Base-by-base conservation (phyloP, 2,888 invertebrate genomes). In the Philereme vetulata region DNA sequence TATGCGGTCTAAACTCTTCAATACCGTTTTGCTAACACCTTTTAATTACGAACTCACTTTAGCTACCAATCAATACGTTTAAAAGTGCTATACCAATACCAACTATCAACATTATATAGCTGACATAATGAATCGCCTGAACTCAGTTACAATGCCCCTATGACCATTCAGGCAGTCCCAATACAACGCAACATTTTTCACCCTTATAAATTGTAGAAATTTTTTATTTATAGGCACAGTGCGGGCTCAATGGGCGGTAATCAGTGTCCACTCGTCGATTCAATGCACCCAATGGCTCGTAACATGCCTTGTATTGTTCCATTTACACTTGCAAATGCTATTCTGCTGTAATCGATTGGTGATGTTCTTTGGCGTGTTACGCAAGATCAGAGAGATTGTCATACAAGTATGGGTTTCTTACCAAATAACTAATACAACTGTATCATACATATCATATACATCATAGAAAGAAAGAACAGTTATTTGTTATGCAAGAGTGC, bases 181-280 rank as follows among this genome's bases (percentile, higher is more conserved):
- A 48, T 53, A 11, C 49, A 50, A 34, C 50, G 54, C 47, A 38
- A 38, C 54, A 62, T 62, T 58, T 33, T 55, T 58, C 51, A 55
- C 34, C 7, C 51, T 51, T 58, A 60, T 57, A 62, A 57, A 66
- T 58, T 54, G 61, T 56, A 42, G 53, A 44, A 43, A 51, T 51
- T 56, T 60, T 66, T 67, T 68, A 70, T 70, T 68, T 67, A 74
- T 72, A 63, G 42, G 49, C 43, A 60, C 62, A 58, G 63, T 65
- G 68, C 72, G 72, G 51, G 72, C 66, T 71, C 81, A 80, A 81
- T 83, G 80, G 77, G 60, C 74, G 74, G 80, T 85, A 84, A 86
- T 84, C 84, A 74, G 77, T 75, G 77, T 78, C 80, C 82, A 78
- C 77, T 81, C 80, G 81, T 79, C 84, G 81, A 80, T 78, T 77